These are phyloP conservation scores for Ctenodactylus gundi DNA, from an alignment of 2,113 vertebrate genomes.

Conservation along the genomic window DNA sequence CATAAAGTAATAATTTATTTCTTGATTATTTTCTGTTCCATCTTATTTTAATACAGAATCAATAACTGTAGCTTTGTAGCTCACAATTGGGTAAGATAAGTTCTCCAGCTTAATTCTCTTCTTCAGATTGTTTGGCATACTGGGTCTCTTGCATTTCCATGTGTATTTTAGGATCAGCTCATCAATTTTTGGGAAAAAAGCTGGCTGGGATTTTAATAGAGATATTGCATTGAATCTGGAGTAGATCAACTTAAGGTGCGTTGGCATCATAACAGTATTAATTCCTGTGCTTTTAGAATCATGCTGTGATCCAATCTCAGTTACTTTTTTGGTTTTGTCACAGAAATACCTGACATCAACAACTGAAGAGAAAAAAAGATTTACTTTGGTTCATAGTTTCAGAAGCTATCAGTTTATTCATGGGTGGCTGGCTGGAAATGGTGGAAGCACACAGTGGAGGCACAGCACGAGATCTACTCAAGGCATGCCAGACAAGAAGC, in stretches of 20 bases:
- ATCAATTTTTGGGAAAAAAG: not conserved
- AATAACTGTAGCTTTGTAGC: not conserved
- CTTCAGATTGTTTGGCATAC: conserved; percentile 7
- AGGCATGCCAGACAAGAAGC: too few species aligned
- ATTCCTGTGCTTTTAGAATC: not conserved
- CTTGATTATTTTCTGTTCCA: not conserved
- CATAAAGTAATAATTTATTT: conserved; percentile 19
- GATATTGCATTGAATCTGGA: not conserved
- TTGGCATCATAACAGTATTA: not conserved
- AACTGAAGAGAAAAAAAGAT: too few species aligned
- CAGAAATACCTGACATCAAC: too few species aligned
- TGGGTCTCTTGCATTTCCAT: not conserved
- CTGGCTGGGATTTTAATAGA: not conserved
- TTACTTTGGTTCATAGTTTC: too few species aligned
- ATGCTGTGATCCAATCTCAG: too few species aligned
- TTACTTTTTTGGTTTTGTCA: too few species aligned
- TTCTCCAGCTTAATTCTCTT: not conserved
- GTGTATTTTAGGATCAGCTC: not conserved
- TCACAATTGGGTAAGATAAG: not conserved
- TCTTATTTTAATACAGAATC: not conserved
- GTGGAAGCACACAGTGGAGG: too few species aligned
- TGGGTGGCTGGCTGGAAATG: too few species aligned
- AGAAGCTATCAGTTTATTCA: too few species aligned
- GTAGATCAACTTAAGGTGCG: not conserved
- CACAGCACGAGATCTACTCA: too few species aligned